Evolutionary conservation across 2,888 invertebrate genomes (phyloP), one percentile per base, ranked within the genome.

Genomic region (Exephanes ischioxanthus): DNA sequence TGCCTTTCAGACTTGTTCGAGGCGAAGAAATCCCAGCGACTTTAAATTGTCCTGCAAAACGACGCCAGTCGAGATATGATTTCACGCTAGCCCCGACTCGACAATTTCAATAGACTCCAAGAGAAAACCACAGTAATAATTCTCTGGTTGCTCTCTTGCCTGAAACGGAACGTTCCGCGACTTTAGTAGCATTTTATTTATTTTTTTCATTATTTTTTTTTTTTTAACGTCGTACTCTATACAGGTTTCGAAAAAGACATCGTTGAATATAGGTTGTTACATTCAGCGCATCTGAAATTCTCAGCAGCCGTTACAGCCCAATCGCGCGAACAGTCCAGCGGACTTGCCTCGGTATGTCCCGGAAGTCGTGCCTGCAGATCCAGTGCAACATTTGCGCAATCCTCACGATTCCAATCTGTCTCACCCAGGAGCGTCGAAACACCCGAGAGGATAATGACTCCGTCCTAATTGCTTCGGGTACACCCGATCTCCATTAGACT

Each of bases 91-190:
- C 76, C 53, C 33, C 19, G 22, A 55, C 9, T 55, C 55, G 22
- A 41, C 67, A 58, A 70, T 61, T 81, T 70, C 68, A 70, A 75
- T 76, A 79, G 30, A 41, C 16, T 68, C 37, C 51, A 63, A 51
- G 81, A 81, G 81, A 81, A 81, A 81, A 70, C 48, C 48, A 22
- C 58, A 51, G 68, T 75, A 37, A 70, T 70, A 75, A 61, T 68
- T 68, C 16, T 68, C 55, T 61, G 19, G 16, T 26, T 33, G 16
- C 58, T 70, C 26, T 71, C 63, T 58, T 76, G 26, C 51, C 61
- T 76, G 61, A 75, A 81, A 76, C 70, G 37, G 63, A 81, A 75
- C 70, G 75, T 61, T 81, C 75, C 75, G 61, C 61, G n/a, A 41
- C 9, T 79, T 68, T 61, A 37, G 30, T 22, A 1, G 9, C 55